phyloP scores from a whole-genome alignment of 2,888 invertebrate species.

The Aproaerema taeniolella region DNA sequence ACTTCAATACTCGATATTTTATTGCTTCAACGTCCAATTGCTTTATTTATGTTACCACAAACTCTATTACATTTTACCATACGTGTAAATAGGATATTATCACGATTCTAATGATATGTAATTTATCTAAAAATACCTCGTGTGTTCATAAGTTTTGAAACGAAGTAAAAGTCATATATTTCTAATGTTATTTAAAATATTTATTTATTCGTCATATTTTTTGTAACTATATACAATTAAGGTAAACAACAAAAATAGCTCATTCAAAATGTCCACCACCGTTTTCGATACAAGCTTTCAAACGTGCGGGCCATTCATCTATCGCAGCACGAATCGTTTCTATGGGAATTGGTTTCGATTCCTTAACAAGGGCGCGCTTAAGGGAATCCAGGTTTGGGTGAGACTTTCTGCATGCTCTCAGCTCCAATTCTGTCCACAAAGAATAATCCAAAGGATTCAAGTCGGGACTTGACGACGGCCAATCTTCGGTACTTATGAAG shows the following conservation, averaged over 20 bases:
- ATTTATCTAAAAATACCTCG: no score
- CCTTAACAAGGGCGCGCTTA: conserved; percentile 4
- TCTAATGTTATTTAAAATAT: no score
- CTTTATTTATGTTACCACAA: neutral
- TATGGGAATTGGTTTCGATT: conserved; percentile 1
- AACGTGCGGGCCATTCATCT: neutral
- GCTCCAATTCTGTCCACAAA: no score
- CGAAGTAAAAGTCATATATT: no score
- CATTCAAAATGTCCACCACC: neutral
- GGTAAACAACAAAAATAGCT: no score
- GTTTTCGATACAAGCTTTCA: conserved; percentile 1
- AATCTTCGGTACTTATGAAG: conserved; percentile 17
- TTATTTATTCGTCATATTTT: no score
- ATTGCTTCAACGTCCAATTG: neutral
- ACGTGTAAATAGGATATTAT: no score
- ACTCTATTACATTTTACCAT: no score
- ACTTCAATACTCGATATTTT: neutral
- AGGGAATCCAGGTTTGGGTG: conserved; percentile 3
- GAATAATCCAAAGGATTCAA: neutral
- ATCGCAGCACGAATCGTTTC: conserved; percentile 1
- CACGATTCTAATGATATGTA: no score
- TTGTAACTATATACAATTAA: no score
- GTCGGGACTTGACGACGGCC: conserved; percentile 2
- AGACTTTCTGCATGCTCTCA: conserved; percentile 5
- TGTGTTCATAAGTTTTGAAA: no score